Evolutionary conservation across 2,797 vertebrate species (phyloP), one percentile per base, ranked within the genome.

Genomic region (Carapus acus): DNA sequence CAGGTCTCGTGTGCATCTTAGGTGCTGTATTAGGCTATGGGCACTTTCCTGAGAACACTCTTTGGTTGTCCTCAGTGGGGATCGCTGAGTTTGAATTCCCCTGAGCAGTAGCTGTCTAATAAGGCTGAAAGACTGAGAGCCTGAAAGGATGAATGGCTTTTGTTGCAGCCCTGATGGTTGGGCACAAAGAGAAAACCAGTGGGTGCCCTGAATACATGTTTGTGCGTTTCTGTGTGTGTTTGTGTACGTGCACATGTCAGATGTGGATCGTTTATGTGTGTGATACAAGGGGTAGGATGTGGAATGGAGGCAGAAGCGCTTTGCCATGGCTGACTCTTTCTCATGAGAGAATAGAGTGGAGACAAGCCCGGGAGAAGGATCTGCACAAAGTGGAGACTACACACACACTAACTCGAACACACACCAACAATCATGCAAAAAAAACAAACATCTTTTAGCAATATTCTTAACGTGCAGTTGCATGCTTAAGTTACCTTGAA

Each of bases 111-210:
- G 53, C 51, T 65, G 64, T 68, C 61, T 74, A 68, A 78, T 74
- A 73, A 67, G 76, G 65, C 75, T 76, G 73, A 83, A 79, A 82
- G 73, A 71, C 65, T 44, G 61, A 73, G 45, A 64, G 72, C 62
- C 73, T 73, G 65, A 74, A 77, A 74, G 77, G 69, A 82, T 80
- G 77, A 85, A 82, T 73, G 65, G 76, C 76, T 80, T 84, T 85
- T 84, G 81, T 84, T 84, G 62, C 67, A 82, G 68, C 71, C 58
- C 80, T 56, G 63, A 67, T 80, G 71, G 69, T 74, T 77, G 64
- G 66, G 69, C 65, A 84, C 77, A 82, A 78, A 85, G 72, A 73
- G 72, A 67, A 69, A 27, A 63, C 54, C 66, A 55, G 53, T 66
- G 68, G 56, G 56, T 70, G 67, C 46, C 6, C 49, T 61, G 49